Evolutionary conservation across 2,888 invertebrate genomes (phyloP).

Genomic region (Dryomyza anilis): DNA sequence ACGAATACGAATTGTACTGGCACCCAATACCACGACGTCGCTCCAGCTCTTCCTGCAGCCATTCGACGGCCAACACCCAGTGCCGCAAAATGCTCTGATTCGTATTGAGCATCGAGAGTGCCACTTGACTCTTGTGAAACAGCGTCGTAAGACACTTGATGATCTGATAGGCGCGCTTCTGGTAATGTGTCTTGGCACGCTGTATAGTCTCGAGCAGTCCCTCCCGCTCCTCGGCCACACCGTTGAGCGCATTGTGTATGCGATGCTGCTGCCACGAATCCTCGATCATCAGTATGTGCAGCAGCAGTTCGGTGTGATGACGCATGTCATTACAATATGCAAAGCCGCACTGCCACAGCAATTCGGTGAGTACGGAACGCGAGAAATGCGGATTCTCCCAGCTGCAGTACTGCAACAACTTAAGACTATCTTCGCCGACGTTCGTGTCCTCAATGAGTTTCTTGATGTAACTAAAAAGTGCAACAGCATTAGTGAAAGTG

Average conservation of each 20-base stretch:
- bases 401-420: conserved; percentile 89
- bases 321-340: conserved; percentile 94
- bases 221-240: conserved; percentile 81
- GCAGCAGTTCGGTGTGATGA: conserved; percentile 87
- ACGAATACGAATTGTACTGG: conserved; percentile 81
- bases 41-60: conserved; percentile 95
- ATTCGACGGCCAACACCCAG: conserved; percentile 88
- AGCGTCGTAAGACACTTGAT: conserved; percentile 93
- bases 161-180: conserved; percentile 96
- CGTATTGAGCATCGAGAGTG: conserved; percentile 78
- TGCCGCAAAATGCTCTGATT: conserved; percentile 81
- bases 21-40: conserved; percentile 65
- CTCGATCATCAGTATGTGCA: conserved; percentile 85
- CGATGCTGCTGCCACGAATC: conserved; percentile 97
- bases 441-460: conserved; percentile 94
- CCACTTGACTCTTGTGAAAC: conserved; percentile 83
- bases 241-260: conserved; percentile 91
- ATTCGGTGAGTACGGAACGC: conserved; percentile 83
- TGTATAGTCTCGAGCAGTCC: conserved; percentile 92
- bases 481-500: background rate
- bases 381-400: conserved; percentile 98
- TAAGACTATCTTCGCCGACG: conserved; percentile 87
- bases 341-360: conserved; percentile 86
- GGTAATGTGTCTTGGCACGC: conserved; percentile 91
- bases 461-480: conserved; percentile 76